A percentile compares a stretch with the other conserved stretches of the same genome.
phyloP scores from a whole-genome alignment of 2,797 vertebrate species.

The Masticophis lateralis region DNA sequence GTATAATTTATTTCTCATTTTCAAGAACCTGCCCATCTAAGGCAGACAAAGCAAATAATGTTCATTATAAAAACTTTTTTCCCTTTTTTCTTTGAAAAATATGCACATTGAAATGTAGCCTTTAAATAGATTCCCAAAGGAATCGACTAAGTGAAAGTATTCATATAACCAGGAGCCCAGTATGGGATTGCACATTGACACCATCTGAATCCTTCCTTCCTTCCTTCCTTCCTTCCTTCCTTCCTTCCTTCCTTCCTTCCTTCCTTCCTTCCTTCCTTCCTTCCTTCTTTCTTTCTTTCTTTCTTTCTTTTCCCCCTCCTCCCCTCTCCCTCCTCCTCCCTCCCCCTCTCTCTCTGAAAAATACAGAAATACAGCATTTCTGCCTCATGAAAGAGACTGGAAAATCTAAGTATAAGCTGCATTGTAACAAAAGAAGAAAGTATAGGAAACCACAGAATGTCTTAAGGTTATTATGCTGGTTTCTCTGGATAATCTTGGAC shows the following conservation, averaged over 20 bases:
- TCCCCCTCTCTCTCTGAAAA: neutral
- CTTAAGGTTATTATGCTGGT: neutral
- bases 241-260: neutral
- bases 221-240: neutral
- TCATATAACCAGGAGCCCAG: neutral
- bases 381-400: neutral
- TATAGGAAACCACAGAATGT: neutral
- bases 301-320: no score
- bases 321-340: neutral
- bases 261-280: neutral
- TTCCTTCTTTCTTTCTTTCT: neutral
- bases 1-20: neutral
- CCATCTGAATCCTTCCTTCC: neutral
- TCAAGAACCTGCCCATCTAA: neutral
- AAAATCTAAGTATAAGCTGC: neutral
- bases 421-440: neutral
- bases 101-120: slow-evolving; percentile 9
- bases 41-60: neutral
- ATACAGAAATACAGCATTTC: neutral
- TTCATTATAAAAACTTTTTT: neutral
- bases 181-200: neutral
- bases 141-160: neutral
- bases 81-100: slow-evolving; percentile 13
- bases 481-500: neutral
- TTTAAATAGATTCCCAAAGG: slow-evolving; percentile 24